Evolutionary conservation across 2,797 vertebrate species (phyloP).

Genomic region (Emys orbicularis): DNA sequence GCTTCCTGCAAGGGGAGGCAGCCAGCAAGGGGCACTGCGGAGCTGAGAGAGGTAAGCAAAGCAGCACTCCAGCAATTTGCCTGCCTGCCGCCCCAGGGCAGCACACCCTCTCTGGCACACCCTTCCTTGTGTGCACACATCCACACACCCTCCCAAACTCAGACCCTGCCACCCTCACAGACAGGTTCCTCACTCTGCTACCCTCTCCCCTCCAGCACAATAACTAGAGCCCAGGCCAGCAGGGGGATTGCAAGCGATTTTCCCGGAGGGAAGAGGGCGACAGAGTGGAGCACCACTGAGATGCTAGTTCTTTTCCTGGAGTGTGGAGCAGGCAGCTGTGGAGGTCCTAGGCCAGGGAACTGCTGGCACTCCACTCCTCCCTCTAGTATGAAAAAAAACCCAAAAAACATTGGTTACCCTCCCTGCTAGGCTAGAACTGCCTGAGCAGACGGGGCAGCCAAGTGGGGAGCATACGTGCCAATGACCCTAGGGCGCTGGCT

Average conservation of each 20-base stretch:
- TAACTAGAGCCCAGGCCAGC: not conserved
- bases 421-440: slow-evolving; percentile 6
- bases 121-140: not conserved
- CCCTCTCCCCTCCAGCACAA: not conserved
- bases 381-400: not conserved
- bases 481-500: not conserved
- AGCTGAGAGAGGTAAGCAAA: not conserved
- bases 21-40: rapidly evolving
- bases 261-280: slow-evolving; percentile 5
- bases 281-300: not conserved
- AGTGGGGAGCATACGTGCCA: not conserved
- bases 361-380: slow-evolving; percentile 24
- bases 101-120: not conserved
- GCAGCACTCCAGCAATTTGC: too few species aligned
- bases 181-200: not conserved
- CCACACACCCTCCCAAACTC: not conserved
- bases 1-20: not conserved
- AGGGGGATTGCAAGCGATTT: not conserved
- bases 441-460: slow-evolving; percentile 27
- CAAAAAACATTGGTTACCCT: slow-evolving; percentile 7
- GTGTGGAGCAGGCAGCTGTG: slow-evolving; percentile 62
- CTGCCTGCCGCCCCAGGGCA: too few species aligned
- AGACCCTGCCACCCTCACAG: not conserved
- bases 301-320: slow-evolving; percentile 26
- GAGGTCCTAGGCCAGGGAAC: slow-evolving; percentile 67